phyloP scores from a whole-genome alignment of 1,140 invertebrate genomes.

The Vanessa atalanta region DNA sequence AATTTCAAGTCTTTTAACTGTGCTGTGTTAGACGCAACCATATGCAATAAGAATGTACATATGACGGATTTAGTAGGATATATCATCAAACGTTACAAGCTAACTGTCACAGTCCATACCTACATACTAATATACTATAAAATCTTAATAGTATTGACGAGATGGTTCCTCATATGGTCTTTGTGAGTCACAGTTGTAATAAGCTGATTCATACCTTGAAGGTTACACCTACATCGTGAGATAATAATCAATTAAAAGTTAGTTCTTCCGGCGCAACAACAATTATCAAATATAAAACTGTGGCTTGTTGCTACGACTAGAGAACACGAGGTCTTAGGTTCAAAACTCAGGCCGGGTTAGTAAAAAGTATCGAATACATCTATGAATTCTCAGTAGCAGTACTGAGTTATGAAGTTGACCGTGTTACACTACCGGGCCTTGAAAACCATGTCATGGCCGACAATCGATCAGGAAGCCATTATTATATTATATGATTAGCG shows the following conservation, averaged over 20 bases:
- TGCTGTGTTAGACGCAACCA: neutral
- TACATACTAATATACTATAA: slow-evolving; percentile 4
- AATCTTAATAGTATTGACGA: slow-evolving; percentile 27
- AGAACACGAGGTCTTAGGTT: too few species aligned
- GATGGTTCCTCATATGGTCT: slow-evolving; percentile 46
- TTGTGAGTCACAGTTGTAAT: slow-evolving; percentile 39
- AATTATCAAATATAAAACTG: neutral
- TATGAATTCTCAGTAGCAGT: too few species aligned
- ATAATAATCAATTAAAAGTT: slow-evolving; percentile 34
- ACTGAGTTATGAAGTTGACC: too few species aligned
- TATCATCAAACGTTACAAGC: neutral
- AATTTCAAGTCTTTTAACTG: too few species aligned
- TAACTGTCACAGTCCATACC: slow-evolving; percentile 4
- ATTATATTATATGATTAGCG: too few species aligned
- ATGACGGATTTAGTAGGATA: neutral
- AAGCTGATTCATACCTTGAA: slow-evolving; percentile 57
- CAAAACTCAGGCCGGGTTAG: too few species aligned
- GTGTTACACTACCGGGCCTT: too few species aligned
- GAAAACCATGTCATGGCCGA: too few species aligned
- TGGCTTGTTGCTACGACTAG: too few species aligned
- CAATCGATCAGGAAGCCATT: too few species aligned
- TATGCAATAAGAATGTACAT: neutral
- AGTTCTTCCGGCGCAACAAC: slow-evolving; percentile 14
- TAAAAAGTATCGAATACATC: too few species aligned
- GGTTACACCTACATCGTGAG: slow-evolving; percentile 53